Base-by-base conservation (phyloP, 2,797 vertebrate species). In the Staurois parvus region DNA sequence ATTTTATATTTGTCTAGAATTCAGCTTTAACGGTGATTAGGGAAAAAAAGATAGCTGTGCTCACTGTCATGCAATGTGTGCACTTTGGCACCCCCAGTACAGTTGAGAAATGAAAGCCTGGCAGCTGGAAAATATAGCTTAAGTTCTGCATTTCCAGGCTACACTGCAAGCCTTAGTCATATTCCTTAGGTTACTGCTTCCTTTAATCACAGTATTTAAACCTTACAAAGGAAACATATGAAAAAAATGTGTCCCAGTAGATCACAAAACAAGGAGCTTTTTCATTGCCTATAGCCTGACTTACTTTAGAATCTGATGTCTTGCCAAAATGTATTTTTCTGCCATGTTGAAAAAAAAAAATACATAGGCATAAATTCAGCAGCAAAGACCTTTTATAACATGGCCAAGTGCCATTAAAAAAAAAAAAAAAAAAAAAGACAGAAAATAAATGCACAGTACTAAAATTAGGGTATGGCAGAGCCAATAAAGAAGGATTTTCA, bases 271-370 rank as follows among this genome's bases (percentile, higher is more conserved):
- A 87, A 83, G 59, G 76, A 72, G 42, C 32, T 30, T 69, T 84
- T 87, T 85, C 75, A 82, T 80, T 81, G 69, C 42, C 17, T 3
- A 0, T 26, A 56, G 64, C 17, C 76, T 29, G 88, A 86, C 29
- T 77, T 88, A 64, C 62, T 29, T 1, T 70, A 24, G 83, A 59
- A 80, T 84, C 28, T 73, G 30, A 24, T 80, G 78, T 88, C 29
- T 66, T 79, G 64, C 78, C 78, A 89, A 77, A 80, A 88, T 88
- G 76, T 81, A 87, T 37, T 88, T 76, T 84, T 67, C 85, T 68
- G 78, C 82, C 84, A 2, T 45, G 79, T 34, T 30, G 19, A 75
- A 73, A 67, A 73, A 52, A 66, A 81, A 81, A 69, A 62, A 24
- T 62, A 26, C 26, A 64, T 64, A 64, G 59, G 24, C 5, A 64